Evolutionary conservation across 2,888 invertebrate species (phyloP), one percentile per base, ranked within the genome.

Genomic region (Listrodromus nycthemerus): DNA sequence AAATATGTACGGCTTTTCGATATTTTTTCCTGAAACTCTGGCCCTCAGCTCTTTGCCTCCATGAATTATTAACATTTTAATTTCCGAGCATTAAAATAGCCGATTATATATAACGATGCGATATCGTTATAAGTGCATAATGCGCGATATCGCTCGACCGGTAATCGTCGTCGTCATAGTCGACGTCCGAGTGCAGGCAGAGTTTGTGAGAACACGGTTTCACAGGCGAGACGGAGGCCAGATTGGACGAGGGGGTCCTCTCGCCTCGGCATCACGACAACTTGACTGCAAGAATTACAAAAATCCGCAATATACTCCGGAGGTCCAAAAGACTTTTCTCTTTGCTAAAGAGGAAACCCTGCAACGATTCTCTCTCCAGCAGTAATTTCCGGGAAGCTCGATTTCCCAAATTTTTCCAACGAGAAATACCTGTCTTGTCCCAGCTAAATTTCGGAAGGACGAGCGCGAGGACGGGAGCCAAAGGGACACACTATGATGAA

Each of bases 11-110:
- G 24, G 33, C 10, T 19, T 67, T 63, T 21, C 37, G 58, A 75
- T 70, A 52, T 41, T 80, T 67, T 67, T 52, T 37, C 69, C 50
- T 69, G 13, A 41, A 50, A 50, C 48, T 24, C 8, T 6, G 8
- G 37, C 7, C 19, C 63, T 24, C 58, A 13, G 24, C n/a, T 6
- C n/a, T 8, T 19, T n/a, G 10, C 27, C 8, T 7, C 19, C 37
- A 67, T 69, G 58, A 21, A 45, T 69, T 48, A 61, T 77, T 77
- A 67, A 77, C 61, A 50, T 48, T 27, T 52, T 69, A 69, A 30
- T 50, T 6, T 16, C 16, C 19, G 27, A 8, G 8, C 2, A 16
- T 50, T 30, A 30, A 50, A 69, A 69, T 33, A 13, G n/a, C 58
- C 16, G 27, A 16, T 61, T 24, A 61, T 61, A 30, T 61, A 61